Evolutionary conservation across 2,888 invertebrate genomes (phyloP).

Genomic region (Scrobipalpa costella): DNA sequence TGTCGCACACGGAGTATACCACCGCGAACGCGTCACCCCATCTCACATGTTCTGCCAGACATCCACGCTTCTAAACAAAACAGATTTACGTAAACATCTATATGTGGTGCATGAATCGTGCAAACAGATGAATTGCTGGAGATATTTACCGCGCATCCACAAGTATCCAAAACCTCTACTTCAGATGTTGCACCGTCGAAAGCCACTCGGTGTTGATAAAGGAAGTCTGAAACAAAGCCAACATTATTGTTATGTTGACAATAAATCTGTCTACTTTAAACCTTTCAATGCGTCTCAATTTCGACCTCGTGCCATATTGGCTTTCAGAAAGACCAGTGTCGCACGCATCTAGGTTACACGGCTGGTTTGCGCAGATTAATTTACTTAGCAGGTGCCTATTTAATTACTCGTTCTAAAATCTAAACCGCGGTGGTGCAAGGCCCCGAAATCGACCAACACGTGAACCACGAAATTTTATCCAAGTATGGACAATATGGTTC

Average conservation of each 20-base stretch:
- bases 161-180: slow-evolving; percentile 89
- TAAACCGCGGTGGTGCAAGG: not conserved
- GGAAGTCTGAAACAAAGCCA: slow-evolving; percentile 83
- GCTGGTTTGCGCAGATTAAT: slow-evolving; percentile 19
- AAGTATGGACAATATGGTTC: not conserved
- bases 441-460: slow-evolving; percentile 3
- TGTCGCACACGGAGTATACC: slow-evolving; percentile 90
- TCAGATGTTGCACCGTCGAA: slow-evolving; percentile 89
- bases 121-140: not conserved
- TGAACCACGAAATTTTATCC: not conserved
- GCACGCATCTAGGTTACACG: slow-evolving; percentile 57
- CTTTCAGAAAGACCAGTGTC: slow-evolving; percentile 55
- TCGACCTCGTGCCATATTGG: slow-evolving; percentile 45
- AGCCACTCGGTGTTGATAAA: slow-evolving; percentile 88
- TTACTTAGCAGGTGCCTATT: slow-evolving; percentile 20
- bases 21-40: slow-evolving; percentile 93
- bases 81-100: not conserved
- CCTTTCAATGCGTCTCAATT: slow-evolving; percentile 35
- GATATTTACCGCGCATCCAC: slow-evolving; percentile 87
- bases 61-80: slow-evolving; percentile 84
- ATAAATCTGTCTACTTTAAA: slow-evolving; percentile 25
- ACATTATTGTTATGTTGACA: slow-evolving; percentile 28
- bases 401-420: not conserved
- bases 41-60: slow-evolving; percentile 87
- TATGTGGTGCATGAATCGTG: too few species aligned